Conservation (phyloP, 2,113 vertebrate genomes). For the Nestor notabilis region DNA sequence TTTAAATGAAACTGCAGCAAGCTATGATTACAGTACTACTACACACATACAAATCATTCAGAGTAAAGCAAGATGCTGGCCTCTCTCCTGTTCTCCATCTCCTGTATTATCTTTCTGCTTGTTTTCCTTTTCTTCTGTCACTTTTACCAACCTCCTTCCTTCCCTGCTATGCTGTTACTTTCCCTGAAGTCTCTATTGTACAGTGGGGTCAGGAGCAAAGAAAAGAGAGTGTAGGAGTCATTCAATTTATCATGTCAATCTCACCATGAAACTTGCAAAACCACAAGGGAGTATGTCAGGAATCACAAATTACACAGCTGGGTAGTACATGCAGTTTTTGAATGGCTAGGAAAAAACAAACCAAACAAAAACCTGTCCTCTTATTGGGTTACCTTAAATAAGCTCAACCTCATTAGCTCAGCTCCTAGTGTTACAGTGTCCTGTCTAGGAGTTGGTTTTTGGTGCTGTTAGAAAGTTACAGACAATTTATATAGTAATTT, state of each 20-base stretch:
- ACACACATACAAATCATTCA: background rate
- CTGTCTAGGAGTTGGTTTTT: background rate
- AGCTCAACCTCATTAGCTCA: background rate
- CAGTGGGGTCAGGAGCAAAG: background rate
- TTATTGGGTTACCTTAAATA: background rate
- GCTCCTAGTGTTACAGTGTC: background rate
- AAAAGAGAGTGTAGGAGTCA: background rate
- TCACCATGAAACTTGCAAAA: background rate
- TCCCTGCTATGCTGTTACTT: background rate
- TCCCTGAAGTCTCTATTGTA: background rate
- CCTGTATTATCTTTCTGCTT: background rate
- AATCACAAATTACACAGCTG: background rate
- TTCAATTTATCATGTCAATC: background rate
- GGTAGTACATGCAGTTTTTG: background rate
- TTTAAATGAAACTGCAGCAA: background rate
- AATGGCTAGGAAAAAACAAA: background rate
- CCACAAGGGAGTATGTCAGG: background rate
- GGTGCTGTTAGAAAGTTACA: background rate
- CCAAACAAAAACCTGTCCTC: background rate
- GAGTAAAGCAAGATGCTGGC: background rate
- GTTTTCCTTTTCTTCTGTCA: background rate
- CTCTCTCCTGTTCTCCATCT: background rate
- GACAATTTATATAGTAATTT: background rate
- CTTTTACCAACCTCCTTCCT: background rate
- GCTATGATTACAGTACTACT: background rate